Evolutionary conservation across 1,140 invertebrate species (phyloP).

Genomic region (Vollenhovia emeryi): DNA sequence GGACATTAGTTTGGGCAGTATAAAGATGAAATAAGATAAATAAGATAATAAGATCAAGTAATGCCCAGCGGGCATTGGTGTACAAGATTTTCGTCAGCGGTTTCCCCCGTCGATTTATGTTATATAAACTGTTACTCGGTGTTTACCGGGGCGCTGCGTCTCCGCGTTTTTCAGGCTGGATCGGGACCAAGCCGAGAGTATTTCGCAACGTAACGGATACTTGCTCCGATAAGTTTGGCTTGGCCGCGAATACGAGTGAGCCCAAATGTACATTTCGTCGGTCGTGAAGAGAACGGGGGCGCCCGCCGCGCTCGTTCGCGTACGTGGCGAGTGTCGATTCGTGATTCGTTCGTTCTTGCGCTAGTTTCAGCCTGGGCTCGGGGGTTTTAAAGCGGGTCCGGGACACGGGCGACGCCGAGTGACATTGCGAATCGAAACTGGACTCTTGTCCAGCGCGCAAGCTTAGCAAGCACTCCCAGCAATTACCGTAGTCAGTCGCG

Average conservation of each 20-base stretch:
- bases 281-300: not conserved
- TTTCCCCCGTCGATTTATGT: too few species aligned
- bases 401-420: not conserved
- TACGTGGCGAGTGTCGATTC: not conserved
- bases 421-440: slow-evolving; percentile 58
- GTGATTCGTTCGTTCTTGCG: not conserved
- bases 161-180: not conserved
- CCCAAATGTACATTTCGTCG: not conserved
- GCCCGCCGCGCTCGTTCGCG: not conserved
- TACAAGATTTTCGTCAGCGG: too few species aligned
- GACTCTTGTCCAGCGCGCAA: slow-evolving; percentile 44
- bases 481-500: slow-evolving; percentile 43
- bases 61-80: too few species aligned
- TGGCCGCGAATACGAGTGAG: not conserved
- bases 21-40: too few species aligned
- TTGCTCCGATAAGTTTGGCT: not conserved
- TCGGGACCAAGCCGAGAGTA: not conserved
- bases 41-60: too few species aligned
- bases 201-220: not conserved
- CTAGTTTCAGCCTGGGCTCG: not conserved
- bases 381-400: not conserved
- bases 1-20: too few species aligned
- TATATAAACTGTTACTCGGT: too few species aligned
- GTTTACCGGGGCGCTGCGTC: too few species aligned
- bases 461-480: slow-evolving; percentile 28